Base-by-base conservation (phyloP, 2,797 vertebrate species). In the Myiotriccus ornatus region DNA sequence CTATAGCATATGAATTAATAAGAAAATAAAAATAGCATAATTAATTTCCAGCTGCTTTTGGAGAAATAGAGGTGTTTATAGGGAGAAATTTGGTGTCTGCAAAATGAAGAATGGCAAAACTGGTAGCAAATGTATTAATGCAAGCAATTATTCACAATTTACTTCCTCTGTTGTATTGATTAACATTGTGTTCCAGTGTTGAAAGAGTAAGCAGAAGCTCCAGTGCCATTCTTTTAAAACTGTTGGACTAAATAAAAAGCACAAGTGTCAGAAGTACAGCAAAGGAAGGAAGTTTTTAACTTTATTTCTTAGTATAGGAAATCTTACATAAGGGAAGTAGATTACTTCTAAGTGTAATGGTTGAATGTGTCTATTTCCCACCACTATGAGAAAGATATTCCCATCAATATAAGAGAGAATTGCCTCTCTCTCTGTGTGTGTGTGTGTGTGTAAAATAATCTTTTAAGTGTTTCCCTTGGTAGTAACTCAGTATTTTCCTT, bases 31-130 rank as follows among this genome's bases (percentile, higher is more conserved):
- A 90, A 65, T 81, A 91, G 77, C 87, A 68, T 94, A 91, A 95
- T 93, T 95, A 90, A 95, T 95, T 96, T 97, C 90, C 87, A 94
- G 89, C 94, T 95, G 93, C 71, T 95, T 95, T 96, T 94, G 50
- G 68, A 90, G 85, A 92, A 96, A 76, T 82, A 92, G 84, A 92
- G 94, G 93, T 95, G 80, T 89, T 87, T 84, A 43, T 44, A 55
- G 53, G 50, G 70, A 73, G 37, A 68, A 88, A 30, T 76, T 35
- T 76, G 14, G 56, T 89, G 34, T 64, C 47, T 97, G 46, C 43
- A 71, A 70, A 95, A 87, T 43, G 62, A 86, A 80, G 79, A 97
- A 63, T 60, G 65, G 87, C 65, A 92, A 90, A 90, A 89, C 60
- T 67, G 37, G 34, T 84, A 82, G 70, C 23, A 90, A 65, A 96